Conservation (phyloP, 2,888 invertebrate genomes). For the Ichneumoninae sp. region DNA sequence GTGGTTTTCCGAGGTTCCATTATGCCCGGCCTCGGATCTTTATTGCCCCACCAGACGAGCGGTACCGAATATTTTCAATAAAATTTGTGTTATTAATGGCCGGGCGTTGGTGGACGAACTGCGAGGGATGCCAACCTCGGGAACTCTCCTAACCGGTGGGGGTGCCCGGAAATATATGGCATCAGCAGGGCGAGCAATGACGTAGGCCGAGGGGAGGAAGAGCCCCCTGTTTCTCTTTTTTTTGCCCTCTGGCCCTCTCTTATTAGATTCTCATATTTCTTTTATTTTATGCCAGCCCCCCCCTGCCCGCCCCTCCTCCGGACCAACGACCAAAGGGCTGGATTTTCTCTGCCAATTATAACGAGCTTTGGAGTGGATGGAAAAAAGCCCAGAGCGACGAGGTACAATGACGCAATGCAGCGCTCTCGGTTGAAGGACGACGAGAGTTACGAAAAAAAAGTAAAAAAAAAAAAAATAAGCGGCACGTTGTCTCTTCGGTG, state of each 20-base stretch:
- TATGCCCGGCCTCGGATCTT: slow-evolving; percentile 69
- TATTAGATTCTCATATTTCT: slow-evolving; percentile 22
- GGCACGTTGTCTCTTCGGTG: slow-evolving; percentile 70
- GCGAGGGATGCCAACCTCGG: slow-evolving; percentile 22
- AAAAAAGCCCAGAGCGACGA: slow-evolving; percentile 2
- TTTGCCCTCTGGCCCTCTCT: neutral
- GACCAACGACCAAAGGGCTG: neutral
- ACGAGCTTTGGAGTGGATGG: slow-evolving; percentile 49
- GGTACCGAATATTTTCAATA: slow-evolving; percentile 77
- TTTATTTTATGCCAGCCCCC: neutral
- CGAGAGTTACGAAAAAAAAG: slow-evolving; percentile 55
- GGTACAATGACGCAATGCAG: slow-evolving; percentile 5
- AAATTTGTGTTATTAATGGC: slow-evolving; percentile 76
- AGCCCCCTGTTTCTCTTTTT: neutral
- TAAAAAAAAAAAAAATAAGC: slow-evolving; percentile 62
- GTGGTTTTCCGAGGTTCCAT: slow-evolving; percentile 67
- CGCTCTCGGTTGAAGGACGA: slow-evolving; percentile 43
- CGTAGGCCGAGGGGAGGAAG: neutral
- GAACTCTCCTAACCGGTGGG: neutral
- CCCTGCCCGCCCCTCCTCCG: neutral
- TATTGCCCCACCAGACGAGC: slow-evolving; percentile 75
- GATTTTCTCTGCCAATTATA: slow-evolving; percentile 47
- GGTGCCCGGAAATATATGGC: neutral
- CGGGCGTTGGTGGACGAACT: slow-evolving; percentile 33
- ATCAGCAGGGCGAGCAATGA: slow-evolving; percentile 1